Percentiles rank a stretch among this genome's conserved stretches.
phyloP scores from a whole-genome alignment of 2,113 vertebrate genomes.

The Cochlearius cochlearius region DNA sequence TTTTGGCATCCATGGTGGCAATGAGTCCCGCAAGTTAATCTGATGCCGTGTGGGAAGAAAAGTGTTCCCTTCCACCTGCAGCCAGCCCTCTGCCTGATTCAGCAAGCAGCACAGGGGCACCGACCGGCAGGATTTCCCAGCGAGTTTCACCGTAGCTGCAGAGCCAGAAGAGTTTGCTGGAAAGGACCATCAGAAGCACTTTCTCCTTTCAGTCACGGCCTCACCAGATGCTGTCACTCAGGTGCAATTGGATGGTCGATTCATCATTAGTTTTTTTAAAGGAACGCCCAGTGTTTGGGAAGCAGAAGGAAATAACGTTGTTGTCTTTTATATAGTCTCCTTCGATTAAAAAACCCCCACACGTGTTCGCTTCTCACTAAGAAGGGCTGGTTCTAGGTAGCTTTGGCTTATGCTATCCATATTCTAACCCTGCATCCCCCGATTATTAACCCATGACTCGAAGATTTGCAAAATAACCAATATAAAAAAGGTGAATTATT shows the following conservation, averaged over 20 bases:
- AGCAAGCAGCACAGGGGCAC: background rate
- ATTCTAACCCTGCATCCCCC: background rate
- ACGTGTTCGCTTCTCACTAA: background rate
- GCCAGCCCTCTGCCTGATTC: background rate
- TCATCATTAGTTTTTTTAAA: background rate
- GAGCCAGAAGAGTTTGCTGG: background rate
- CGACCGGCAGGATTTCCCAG: background rate
- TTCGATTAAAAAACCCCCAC: background rate
- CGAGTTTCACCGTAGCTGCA: background rate
- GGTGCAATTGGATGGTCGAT: background rate
- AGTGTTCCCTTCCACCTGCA: background rate
- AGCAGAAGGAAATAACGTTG: background rate
- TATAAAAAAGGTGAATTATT: background rate
- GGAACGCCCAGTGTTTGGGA: background rate
- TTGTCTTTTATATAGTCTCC: background rate
- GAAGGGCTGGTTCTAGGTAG: background rate
- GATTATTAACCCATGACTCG: background rate
- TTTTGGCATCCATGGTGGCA: background rate
- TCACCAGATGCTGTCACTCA: background rate
- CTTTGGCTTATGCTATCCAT: background rate
- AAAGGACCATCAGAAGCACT: background rate
- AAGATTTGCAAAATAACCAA: conserved; percentile 16
- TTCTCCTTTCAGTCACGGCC: background rate
- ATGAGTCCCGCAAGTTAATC: background rate
- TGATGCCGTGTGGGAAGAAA: background rate